These are phyloP conservation scores for Musca vetustissima DNA, from an alignment of 1,140 invertebrate genomes.

Conservation along the genomic window DNA sequence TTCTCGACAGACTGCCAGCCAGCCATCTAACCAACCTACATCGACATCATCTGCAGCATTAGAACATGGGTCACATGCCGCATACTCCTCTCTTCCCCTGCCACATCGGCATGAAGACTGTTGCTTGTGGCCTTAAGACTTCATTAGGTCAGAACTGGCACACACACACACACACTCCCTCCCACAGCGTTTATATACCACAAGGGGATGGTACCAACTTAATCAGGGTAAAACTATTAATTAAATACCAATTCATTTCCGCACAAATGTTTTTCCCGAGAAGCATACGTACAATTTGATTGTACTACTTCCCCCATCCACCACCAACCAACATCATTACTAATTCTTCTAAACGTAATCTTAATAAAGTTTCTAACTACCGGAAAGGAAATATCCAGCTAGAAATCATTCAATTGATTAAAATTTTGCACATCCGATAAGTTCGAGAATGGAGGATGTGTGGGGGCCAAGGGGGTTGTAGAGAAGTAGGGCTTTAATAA, in stretches of 20 bases:
- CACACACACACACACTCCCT: constrained; percentile 9
- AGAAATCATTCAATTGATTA: background rate
- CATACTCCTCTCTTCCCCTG: background rate
- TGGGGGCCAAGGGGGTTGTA: too few relatives aligned
- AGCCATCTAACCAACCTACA: background rate
- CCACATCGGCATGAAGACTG: background rate
- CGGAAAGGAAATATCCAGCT: constrained; percentile 1
- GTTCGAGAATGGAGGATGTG: too few relatives aligned
- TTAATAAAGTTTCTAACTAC: background rate
- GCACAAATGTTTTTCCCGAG: constrained; percentile 29
- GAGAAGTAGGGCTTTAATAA: too few relatives aligned
- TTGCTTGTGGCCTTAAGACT: constrained; percentile 33
- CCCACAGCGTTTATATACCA: background rate
- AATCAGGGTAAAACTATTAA: constrained; percentile 56
- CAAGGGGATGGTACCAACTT: constrained; percentile 40
- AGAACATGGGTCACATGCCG: too few relatives aligned
- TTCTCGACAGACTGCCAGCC: constrained; percentile 24
- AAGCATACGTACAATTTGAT: background rate
- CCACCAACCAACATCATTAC: background rate
- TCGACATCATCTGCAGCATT: constrained; percentile 12
- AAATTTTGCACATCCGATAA: too few relatives aligned
- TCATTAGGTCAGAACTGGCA: constrained; percentile 53
- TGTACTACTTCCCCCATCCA: background rate
- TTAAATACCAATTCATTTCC: constrained; percentile 57
- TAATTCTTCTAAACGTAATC: background rate